Percentiles rank a stretch among this genome's conserved stretches.
Conservation (phyloP, 2,797 vertebrate genomes). For the Acestrorhynchus altus region DNA sequence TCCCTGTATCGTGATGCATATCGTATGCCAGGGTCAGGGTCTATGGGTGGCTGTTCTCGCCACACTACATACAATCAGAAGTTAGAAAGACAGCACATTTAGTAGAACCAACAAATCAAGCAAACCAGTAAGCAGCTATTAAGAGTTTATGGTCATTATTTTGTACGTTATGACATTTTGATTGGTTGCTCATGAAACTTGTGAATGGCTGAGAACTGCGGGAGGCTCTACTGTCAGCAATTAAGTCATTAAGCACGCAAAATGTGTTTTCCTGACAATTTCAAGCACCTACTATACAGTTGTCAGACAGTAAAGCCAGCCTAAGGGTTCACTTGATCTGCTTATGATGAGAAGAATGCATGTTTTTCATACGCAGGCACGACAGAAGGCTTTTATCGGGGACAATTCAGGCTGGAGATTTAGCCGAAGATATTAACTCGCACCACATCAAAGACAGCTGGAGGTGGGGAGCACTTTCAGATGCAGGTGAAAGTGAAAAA, state of each 20-base stretch:
- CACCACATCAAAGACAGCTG: constrained; percentile 45
- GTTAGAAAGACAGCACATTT: too few relatives aligned
- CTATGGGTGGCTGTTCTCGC: too few relatives aligned
- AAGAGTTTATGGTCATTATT: too few relatives aligned
- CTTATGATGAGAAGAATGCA: constrained; percentile 32
- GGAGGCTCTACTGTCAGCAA: not conserved
- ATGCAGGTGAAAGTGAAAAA: constrained; percentile 52
- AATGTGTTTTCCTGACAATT: not conserved
- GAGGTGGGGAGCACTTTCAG: constrained; percentile 11
- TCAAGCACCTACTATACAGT: not conserved
- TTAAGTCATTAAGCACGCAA: too few relatives aligned
- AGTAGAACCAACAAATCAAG: too few relatives aligned
- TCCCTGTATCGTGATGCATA: too few relatives aligned
- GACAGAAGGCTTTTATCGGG: constrained; percentile 37
- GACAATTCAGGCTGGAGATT: constrained; percentile 29
- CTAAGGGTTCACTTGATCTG: not conserved
- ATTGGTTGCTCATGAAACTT: too few relatives aligned
- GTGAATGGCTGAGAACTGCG: too few relatives aligned
- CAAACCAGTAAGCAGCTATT: too few relatives aligned
- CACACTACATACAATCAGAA: too few relatives aligned
- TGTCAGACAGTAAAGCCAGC: not conserved
- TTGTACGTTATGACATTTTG: too few relatives aligned
- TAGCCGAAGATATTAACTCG: constrained; percentile 34
- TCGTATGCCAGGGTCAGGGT: too few relatives aligned
- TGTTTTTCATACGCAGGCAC: constrained; percentile 14